Base-by-base conservation (phyloP, 1,140 invertebrate genomes). In the Tribolium madens region DNA sequence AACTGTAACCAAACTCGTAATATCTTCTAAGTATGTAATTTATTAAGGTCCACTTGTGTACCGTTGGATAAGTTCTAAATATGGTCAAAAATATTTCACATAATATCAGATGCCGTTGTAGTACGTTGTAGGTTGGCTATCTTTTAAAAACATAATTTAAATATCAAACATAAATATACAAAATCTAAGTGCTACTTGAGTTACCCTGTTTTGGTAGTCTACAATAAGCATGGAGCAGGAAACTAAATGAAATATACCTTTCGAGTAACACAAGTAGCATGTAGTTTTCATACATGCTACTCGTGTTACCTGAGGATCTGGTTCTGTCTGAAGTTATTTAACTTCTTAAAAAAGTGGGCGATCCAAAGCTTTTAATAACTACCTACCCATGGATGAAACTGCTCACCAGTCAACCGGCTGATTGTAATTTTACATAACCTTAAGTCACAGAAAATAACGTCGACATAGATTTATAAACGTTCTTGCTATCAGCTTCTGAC, bases 231-330 rank as follows among this genome's bases (percentile, higher is more conserved):
- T 57, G 52, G 15, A 18, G 3, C 3, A 18, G 17, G 14, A 18
- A 17, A 17, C 17, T 9, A 57, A 57, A 57, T 57, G 52, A 57
- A 57, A 57, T 57, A 57, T 57, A 57, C 52, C 52, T 80, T 76
- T 73, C 73, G 79, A 47, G 77, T 80, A 80, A 80, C 52, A 80
- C 79, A 77, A 80, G 79, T 80, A 80, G 79, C 79, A 80, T 75
- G 74, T 80, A 76, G 52, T 77, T 76, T 78, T 78, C 78, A 78
- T 78, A 75, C 76, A 76, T 69, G 78, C 78, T 80, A 80, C 78
- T 80, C 73, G 78, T 78, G 64, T 80, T 80, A 80, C 78, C 52
- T 76, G 72, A 77, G 73, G 73, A 77, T 79, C 78, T 77, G 78
- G 76, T 79, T 77, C 47, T 76, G 69, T 60, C 36, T 26, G 47